Evolutionary conservation across 2,797 vertebrate genomes (phyloP).

Genomic region (Erpetoichthys calabaricus): DNA sequence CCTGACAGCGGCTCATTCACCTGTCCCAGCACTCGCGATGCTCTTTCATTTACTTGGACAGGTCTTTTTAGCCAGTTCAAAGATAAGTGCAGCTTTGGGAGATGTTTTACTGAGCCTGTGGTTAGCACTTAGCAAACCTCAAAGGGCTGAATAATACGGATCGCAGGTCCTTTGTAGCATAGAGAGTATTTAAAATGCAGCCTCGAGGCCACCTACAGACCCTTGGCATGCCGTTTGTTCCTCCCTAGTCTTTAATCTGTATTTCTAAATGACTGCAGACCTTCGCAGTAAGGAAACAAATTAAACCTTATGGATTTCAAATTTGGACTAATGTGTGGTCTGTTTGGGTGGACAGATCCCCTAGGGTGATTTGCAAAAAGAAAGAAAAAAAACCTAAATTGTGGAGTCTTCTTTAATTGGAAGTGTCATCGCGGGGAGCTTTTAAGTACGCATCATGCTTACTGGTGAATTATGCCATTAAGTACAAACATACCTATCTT

Average conservation of each 20-base stretch:
- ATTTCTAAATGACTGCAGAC: slow-evolving; percentile 18
- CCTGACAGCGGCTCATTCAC: slow-evolving; percentile 21
- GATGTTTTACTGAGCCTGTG: slow-evolving; percentile 28
- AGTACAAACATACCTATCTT: neutral
- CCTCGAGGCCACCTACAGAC: slow-evolving; percentile 21
- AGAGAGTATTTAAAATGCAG: slow-evolving; percentile 22
- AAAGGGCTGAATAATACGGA: slow-evolving; percentile 30
- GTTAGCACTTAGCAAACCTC: slow-evolving; percentile 37
- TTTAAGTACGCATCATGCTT: slow-evolving; percentile 1
- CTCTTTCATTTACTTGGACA: slow-evolving; percentile 19
- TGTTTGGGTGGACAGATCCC: slow-evolving; percentile 15
- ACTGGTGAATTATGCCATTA: neutral
- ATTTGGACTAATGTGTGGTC: slow-evolving; percentile 27
- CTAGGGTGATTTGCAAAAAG: neutral
- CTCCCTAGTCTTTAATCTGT: slow-evolving; percentile 24
- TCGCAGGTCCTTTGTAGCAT: slow-evolving; percentile 16
- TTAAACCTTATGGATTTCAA: slow-evolving; percentile 13
- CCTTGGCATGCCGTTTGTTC: slow-evolving; percentile 20
- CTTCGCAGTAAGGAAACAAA: slow-evolving; percentile 20
- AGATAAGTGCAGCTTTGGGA: slow-evolving; percentile 28
- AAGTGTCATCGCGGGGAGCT: neutral
- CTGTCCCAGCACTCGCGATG: slow-evolving; percentile 9
- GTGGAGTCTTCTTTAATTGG: neutral
- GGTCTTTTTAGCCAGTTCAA: slow-evolving; percentile 13
- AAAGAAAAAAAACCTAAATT: neutral